phyloP scores from a whole-genome alignment of 2,888 invertebrate genomes.

The Lepidonotus clava region DNA sequence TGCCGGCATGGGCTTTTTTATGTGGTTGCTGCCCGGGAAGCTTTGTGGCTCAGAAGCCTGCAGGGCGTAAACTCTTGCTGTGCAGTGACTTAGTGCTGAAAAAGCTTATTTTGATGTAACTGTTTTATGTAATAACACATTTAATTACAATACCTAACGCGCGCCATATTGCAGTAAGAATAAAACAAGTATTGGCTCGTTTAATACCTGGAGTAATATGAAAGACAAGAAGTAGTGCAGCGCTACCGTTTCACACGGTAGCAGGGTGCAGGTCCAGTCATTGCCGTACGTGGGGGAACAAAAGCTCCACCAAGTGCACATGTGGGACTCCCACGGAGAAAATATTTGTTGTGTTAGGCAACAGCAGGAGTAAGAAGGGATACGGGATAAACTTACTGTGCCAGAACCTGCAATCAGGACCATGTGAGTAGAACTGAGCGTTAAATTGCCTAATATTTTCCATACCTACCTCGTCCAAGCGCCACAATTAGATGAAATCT shows the following conservation, averaged over 20 bases:
- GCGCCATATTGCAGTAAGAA: too few species aligned
- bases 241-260: not conserved
- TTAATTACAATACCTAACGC: too few species aligned
- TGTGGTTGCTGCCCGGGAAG: too few species aligned
- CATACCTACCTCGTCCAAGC: too few species aligned
- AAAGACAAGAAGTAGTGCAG: not conserved
- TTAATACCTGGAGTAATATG: not conserved
- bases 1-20: too few species aligned
- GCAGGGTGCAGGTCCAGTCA: not conserved
- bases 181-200: not conserved
- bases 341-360: slow-evolving; percentile 14
- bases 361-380: not conserved
- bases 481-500: too few species aligned
- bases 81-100: too few species aligned
- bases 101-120: too few species aligned
- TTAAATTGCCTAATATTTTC: too few species aligned
- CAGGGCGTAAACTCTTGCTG: too few species aligned
- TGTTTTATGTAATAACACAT: too few species aligned
- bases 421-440: slow-evolving; percentile 25
- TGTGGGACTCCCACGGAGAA: not conserved
- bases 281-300: not conserved
- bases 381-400: not conserved
- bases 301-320: not conserved
- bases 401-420: not conserved
- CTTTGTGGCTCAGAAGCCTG: too few species aligned